Evolutionary conservation across 2,797 vertebrate species (phyloP).

Genomic region (Sciurus carolinensis): DNA sequence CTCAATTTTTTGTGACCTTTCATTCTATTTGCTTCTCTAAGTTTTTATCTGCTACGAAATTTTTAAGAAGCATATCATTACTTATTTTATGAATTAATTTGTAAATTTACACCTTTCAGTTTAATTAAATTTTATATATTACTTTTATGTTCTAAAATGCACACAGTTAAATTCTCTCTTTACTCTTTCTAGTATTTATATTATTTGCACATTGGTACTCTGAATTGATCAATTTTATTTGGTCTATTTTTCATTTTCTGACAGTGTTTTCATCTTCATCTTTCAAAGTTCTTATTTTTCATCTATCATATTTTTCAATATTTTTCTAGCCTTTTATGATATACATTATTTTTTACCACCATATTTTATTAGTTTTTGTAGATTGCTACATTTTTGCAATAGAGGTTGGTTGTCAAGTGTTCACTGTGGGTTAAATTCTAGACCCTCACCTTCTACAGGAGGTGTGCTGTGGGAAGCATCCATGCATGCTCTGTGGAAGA

Average conservation of each 20-base stretch:
- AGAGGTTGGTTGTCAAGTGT: not conserved
- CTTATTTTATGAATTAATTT: not conserved
- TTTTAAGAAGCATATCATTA: not conserved
- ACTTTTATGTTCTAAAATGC: not conserved
- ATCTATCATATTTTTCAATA: not conserved
- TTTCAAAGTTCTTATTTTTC: not conserved
- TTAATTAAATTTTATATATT: not conserved
- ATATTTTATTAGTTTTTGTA: not conserved
- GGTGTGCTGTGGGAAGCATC: fast-evolving
- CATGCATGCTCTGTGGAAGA: fast-evolving
- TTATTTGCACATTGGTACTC: not conserved
- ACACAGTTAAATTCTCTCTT: not conserved
- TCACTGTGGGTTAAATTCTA: not conserved
- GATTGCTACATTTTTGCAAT: not conserved
- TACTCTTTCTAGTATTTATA: not conserved
- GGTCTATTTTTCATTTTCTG: not conserved
- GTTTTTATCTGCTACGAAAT: not conserved
- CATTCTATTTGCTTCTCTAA: not conserved
- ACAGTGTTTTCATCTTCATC: not conserved
- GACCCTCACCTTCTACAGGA: not conserved
- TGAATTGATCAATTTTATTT: not conserved
- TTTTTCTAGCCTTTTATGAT: not conserved
- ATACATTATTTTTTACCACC: not conserved
- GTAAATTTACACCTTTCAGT: not conserved
- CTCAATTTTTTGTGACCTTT: not conserved